Evolutionary conservation across 2,888 invertebrate species (phyloP).

Genomic region (Tenthredo notha): DNA sequence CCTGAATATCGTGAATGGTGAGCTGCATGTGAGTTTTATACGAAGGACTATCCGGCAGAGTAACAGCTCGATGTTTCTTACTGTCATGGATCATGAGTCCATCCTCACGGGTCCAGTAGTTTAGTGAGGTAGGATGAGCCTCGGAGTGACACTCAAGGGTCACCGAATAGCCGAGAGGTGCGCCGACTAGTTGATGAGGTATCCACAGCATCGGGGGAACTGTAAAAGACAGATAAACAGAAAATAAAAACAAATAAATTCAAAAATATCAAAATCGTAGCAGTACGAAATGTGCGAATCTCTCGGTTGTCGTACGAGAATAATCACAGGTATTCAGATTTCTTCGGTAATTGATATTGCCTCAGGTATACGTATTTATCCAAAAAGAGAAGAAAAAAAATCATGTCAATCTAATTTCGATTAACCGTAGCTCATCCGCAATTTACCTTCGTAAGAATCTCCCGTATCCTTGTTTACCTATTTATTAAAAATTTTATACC

Average conservation of each 20-base stretch:
- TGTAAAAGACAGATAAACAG: conserved; percentile 78
- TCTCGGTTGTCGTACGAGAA: too few species aligned
- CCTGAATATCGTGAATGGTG: conserved; percentile 86
- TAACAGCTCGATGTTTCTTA: conserved; percentile 84
- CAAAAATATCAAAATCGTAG: conserved; percentile 61
- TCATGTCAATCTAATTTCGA: conserved; percentile 62
- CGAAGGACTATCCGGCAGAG: conserved; percentile 85
- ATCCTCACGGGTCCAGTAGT: conserved; percentile 94
- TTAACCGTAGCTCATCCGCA: conserved; percentile 57
- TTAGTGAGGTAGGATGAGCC: conserved; percentile 93
- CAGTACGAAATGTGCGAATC: neutral
- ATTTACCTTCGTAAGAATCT: neutral
- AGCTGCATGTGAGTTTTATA: conserved; percentile 95
- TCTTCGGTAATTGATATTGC: neutral
- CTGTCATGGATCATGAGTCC: conserved; percentile 94
- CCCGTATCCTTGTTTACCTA: neutral
- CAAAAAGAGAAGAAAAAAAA: neutral
- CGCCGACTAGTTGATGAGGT: conserved; percentile 93
- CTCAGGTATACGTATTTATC: neutral
- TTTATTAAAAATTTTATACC: neutral
- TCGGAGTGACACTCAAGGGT: conserved; percentile 94
- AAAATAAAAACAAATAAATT: conserved; percentile 72
- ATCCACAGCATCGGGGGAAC: conserved; percentile 96
- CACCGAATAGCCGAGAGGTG: conserved; percentile 90
- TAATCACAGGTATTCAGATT: neutral